Evolutionary conservation across 2,113 vertebrate species (phyloP).

Genomic region (Platycercus adscitus): DNA sequence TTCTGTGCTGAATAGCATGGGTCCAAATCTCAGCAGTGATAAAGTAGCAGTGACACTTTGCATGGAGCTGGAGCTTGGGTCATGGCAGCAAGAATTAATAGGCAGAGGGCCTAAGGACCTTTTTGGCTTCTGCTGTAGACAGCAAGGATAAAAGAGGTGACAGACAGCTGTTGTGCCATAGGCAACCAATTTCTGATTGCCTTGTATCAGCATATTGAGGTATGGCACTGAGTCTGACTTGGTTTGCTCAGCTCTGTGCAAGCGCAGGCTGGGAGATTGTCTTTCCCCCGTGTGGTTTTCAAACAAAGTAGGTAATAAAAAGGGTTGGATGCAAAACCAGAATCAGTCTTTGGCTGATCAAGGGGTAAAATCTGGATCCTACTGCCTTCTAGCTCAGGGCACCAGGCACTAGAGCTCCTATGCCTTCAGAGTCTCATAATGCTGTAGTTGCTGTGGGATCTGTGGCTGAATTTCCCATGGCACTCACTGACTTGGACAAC

Average conservation of each 20-base stretch:
- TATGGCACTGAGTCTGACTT: neutral
- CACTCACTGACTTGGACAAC: neutral
- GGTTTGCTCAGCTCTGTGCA: neutral
- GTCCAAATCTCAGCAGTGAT: neutral
- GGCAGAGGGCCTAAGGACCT: neutral
- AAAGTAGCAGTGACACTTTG: rapidly evolving
- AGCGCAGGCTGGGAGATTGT: neutral
- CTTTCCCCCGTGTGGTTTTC: neutral
- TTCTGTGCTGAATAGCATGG: rapidly evolving
- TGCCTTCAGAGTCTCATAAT: neutral
- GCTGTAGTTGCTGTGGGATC: neutral
- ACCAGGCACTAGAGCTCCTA: neutral
- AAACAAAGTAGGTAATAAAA: neutral
- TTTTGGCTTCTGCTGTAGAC: neutral
- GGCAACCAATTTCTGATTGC: neutral
- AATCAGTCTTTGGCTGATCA: neutral
- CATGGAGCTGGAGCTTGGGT: neutral
- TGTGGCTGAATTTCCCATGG: neutral
- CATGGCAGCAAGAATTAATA: rapidly evolving
- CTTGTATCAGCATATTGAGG: neutral
- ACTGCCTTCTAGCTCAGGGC: neutral
- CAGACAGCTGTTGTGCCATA: too few species aligned
- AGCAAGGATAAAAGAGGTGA: neutral
- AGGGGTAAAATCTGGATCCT: neutral
- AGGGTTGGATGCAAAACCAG: neutral